Evolutionary conservation across 1,140 invertebrate species (phyloP).

Genomic region (Drosophila ercepeae): DNA sequence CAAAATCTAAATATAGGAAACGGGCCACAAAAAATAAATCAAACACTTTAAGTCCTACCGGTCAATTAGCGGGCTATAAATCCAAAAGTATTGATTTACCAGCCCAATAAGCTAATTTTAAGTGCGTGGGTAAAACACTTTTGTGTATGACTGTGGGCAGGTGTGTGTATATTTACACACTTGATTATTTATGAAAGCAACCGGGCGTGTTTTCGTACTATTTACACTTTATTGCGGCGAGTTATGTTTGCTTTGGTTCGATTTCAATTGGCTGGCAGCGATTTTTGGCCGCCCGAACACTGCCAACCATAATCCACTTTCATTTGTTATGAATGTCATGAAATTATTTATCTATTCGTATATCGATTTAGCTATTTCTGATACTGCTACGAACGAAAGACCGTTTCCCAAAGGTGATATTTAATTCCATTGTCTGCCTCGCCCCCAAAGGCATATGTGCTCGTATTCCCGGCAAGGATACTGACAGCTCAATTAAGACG

Average conservation of each 20-base stretch:
- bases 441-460: neutral
- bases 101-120: constrained; percentile 28
- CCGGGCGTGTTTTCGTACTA: constrained; percentile 13
- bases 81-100: constrained; percentile 61
- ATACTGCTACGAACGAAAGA: neutral
- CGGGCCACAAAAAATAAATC: constrained; percentile 58
- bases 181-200: constrained; percentile 28
- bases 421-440: constrained; percentile 8
- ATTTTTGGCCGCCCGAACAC: neutral
- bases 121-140: constrained; percentile 28
- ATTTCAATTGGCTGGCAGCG: constrained; percentile 15
- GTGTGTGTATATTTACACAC: constrained; percentile 11
- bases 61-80: constrained; percentile 61
- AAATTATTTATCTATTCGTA: constrained; percentile 3
- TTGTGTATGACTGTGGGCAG: neutral
- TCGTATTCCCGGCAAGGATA: neutral
- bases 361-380: constrained; percentile 19
- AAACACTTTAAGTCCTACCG: constrained; percentile 55
- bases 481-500: constrained; percentile 47
- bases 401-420: constrained; percentile 27
- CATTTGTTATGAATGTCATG: neutral
- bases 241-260: constrained; percentile 4
- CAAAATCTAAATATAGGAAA: constrained; percentile 32
- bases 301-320: neutral
- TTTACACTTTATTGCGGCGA: constrained; percentile 27